Evolutionary conservation across 1,140 invertebrate species (phyloP).

Genomic region (Apolygus lucorum): DNA sequence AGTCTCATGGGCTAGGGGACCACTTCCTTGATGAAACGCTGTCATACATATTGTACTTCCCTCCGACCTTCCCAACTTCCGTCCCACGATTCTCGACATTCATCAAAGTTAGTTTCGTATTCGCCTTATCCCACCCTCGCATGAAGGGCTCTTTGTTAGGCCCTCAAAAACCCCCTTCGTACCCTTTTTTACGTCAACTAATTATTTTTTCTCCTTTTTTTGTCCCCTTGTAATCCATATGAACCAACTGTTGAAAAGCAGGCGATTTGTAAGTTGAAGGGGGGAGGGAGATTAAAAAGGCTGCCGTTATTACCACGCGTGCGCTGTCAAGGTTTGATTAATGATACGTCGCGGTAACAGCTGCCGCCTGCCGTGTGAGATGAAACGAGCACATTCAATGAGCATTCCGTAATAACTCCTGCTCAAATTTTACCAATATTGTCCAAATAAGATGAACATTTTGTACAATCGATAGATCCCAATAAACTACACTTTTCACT

Average conservation of each 20-base stretch:
- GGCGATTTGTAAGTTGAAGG: neutral
- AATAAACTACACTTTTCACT: too few relatives aligned
- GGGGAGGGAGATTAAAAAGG: neutral
- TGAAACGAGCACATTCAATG: neutral
- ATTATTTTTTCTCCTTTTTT: neutral
- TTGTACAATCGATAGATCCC: too few relatives aligned
- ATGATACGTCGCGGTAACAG: neutral
- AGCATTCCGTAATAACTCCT: too few relatives aligned
- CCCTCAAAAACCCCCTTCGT: neutral
- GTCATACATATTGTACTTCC: slow-evolving; percentile 11
- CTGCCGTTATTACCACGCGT: neutral
- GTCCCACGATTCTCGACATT: neutral
- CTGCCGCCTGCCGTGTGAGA: neutral
- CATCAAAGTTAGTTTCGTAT: slow-evolving; percentile 15
- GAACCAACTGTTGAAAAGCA: slow-evolving; percentile 15
- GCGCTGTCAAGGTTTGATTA: neutral
- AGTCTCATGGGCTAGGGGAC: neutral
- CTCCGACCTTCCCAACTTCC: neutral
- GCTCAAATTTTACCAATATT: too few relatives aligned
- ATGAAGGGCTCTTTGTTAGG: neutral
- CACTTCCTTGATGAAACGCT: slow-evolving; percentile 15
- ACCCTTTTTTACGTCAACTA: neutral
- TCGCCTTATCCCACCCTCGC: neutral
- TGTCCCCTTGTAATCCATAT: neutral
- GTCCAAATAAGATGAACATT: too few relatives aligned